These are phyloP conservation scores for Caenorhabditis japonica DNA, from an alignment of 2,888 invertebrate species.

Conservation along the genomic window DNA sequence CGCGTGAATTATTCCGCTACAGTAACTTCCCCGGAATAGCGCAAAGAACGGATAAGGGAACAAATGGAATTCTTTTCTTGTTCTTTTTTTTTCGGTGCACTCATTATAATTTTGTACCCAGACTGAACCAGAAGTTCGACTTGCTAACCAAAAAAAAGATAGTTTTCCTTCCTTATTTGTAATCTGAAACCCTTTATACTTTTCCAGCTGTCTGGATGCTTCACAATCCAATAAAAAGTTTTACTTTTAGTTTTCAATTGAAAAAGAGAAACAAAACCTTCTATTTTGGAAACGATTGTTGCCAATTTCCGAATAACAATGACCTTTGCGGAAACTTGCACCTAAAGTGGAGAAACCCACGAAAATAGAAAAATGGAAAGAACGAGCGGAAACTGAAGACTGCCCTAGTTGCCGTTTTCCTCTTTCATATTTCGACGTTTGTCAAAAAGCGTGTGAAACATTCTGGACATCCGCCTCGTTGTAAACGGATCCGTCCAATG, in stretches of 20 bases:
- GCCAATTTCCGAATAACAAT: no score
- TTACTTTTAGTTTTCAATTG: neutral
- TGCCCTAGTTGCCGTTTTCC: neutral
- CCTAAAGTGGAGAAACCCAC: no score
- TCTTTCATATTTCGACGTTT: neutral
- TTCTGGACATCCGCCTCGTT: conserved; percentile 36
- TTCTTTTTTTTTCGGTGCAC: neutral
- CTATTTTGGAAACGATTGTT: no score
- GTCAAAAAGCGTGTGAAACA: conserved; percentile 12
- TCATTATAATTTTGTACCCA: no score
- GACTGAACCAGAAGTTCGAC: no score
- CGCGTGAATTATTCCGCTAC: no score
- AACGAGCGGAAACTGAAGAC: neutral
- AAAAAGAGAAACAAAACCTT: no score
- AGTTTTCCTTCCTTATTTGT: neutral
- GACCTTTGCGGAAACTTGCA: no score
- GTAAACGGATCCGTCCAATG: conserved; percentile 26
- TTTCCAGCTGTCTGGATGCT: no score
- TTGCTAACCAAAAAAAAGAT: no score
- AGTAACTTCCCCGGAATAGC: neutral
- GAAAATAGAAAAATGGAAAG: conserved; percentile 22
- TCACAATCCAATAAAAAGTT: conserved; percentile 4
- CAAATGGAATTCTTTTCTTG: conserved; percentile 1
- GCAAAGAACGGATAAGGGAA: neutral
- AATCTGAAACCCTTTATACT: conserved; percentile 2